phyloP scores from a whole-genome alignment of 2,888 invertebrate genomes.

The Troilus luridus region DNA sequence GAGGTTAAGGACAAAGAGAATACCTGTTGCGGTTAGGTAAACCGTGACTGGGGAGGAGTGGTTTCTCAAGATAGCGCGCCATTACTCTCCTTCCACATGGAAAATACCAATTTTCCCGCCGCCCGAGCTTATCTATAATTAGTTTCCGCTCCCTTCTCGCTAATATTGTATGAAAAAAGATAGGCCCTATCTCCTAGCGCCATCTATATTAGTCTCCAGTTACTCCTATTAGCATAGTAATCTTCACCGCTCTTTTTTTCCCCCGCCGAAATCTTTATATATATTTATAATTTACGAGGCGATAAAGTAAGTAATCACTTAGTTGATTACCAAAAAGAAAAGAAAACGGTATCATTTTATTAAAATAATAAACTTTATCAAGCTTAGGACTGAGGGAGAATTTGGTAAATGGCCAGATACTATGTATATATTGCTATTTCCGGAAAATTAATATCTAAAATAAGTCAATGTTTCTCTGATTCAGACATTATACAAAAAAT shows the following conservation, averaged over 20 bases:
- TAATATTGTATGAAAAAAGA: constrained; percentile 27
- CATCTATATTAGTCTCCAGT: not conserved
- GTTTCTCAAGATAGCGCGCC: not conserved
- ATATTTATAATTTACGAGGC: not conserved
- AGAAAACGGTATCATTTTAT: not conserved
- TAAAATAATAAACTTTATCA: too few relatives aligned
- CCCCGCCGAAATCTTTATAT: not conserved
- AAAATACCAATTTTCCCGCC: constrained; percentile 12
- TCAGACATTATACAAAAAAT: too few relatives aligned
- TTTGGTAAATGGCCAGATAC: too few relatives aligned
- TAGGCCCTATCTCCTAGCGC: not conserved
- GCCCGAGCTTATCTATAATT: not conserved
- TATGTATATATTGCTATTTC: too few relatives aligned
- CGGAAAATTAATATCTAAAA: too few relatives aligned
- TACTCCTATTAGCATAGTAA: not conserved
- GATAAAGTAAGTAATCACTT: not conserved
- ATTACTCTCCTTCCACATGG: constrained; percentile 29
- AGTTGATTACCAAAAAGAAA: not conserved
- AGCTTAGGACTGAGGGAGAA: too few relatives aligned
- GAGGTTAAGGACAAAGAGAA: not conserved
- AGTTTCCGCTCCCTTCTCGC: not conserved
- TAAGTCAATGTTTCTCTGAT: too few relatives aligned
- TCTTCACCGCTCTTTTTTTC: not conserved
- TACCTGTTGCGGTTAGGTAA: not conserved
- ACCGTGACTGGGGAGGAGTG: not conserved